These are phyloP conservation scores for Lepidocolaptes lacrymiger DNA, from an alignment of 2,797 vertebrate genomes.

Conservation along the genomic window DNA sequence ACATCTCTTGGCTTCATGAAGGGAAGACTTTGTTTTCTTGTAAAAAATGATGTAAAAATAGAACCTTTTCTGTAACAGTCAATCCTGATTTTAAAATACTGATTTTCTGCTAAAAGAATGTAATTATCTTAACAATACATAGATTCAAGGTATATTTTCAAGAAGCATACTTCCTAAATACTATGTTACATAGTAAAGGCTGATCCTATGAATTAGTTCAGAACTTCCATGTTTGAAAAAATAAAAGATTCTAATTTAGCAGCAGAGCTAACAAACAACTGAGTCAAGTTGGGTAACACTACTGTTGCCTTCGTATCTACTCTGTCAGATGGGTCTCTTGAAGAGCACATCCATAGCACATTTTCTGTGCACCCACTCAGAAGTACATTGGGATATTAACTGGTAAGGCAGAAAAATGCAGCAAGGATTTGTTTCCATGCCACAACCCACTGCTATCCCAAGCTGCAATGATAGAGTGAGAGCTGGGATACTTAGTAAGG, in stretches of 20 bases:
- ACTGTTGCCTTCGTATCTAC: accelerated
- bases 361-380: background rate
- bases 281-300: background rate
- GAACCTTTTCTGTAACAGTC: background rate
- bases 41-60: background rate
- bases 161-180: background rate
- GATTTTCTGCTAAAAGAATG: background rate
- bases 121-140: background rate
- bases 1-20: background rate
- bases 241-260: background rate
- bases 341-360: background rate
- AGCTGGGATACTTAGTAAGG: background rate
- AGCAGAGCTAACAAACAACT: background rate
- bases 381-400: background rate
- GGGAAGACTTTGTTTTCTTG: background rate
- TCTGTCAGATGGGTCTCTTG: background rate
- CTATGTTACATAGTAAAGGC: background rate
- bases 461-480: background rate
- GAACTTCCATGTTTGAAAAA: background rate
- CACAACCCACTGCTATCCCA: background rate
- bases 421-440: background rate
- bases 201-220: background rate
- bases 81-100: background rate
- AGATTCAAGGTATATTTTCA: background rate
- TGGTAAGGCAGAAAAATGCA: background rate